These are phyloP conservation scores for Arnoldichthys spilopterus DNA, from an alignment of 2,797 vertebrate genomes.

Conservation along the genomic window DNA sequence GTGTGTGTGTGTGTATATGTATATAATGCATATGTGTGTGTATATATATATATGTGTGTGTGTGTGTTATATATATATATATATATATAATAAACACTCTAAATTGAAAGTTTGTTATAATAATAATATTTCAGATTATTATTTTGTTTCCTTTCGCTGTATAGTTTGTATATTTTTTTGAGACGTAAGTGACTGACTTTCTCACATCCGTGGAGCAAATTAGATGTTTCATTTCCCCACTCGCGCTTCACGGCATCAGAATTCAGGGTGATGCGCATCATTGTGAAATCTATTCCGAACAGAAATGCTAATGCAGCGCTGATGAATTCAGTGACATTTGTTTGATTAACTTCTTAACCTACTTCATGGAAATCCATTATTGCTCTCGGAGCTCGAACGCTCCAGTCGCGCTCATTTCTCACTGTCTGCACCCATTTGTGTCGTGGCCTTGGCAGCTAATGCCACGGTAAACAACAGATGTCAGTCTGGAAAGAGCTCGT, in stretches of 20 bases:
- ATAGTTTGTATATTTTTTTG: no score
- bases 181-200: not conserved
- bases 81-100: no score
- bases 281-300: slow-evolving; percentile 37
- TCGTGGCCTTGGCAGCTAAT: slow-evolving; percentile 29
- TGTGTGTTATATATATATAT: no score
- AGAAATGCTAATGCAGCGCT: slow-evolving; percentile 69
- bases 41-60: no score
- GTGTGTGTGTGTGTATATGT: no score
- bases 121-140: no score
- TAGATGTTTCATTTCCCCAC: not conserved
- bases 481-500: slow-evolving; percentile 33
- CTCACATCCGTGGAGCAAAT: not conserved
- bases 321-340: slow-evolving; percentile 81
- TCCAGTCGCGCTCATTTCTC: slow-evolving; percentile 26
- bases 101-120: no score
- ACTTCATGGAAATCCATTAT: slow-evolving; percentile 59
- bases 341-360: slow-evolving; percentile 75
- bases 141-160: no score
- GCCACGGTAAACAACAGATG: slow-evolving; percentile 46
- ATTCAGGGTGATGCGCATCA: slow-evolving; percentile 31
- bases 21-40: no score
- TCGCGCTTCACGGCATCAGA: slow-evolving; percentile 2
- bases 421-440: slow-evolving; percentile 17
- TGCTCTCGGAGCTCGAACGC: slow-evolving; percentile 24